phyloP scores from a whole-genome alignment of 1,140 invertebrate species.

The Ips typographus region DNA sequence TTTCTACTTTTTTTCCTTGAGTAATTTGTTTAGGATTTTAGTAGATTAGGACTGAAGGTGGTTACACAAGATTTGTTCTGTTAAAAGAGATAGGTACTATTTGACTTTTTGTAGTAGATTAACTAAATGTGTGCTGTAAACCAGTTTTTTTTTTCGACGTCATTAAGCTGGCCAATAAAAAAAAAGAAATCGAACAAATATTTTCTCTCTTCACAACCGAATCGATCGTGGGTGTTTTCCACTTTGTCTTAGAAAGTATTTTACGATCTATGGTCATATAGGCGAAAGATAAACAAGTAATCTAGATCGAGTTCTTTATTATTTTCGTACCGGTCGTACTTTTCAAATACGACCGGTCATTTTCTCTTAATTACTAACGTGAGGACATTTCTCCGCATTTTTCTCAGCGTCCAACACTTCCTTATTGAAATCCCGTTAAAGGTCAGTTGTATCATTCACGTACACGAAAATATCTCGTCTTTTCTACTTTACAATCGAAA shows the following conservation, averaged over 20 bases:
- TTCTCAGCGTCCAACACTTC: slow-evolving; percentile 1
- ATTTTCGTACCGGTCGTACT: slow-evolving; percentile 23
- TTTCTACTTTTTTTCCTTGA: too few species aligned
- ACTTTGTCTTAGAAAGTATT: slow-evolving; percentile 45
- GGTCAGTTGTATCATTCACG: too few species aligned
- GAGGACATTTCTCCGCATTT: not conserved
- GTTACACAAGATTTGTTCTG: too few species aligned
- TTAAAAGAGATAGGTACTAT: too few species aligned
- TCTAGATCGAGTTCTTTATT: slow-evolving; percentile 36
- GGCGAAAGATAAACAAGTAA: slow-evolving; percentile 24
- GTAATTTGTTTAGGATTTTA: too few species aligned
- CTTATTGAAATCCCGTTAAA: not conserved
- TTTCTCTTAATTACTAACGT: slow-evolving; percentile 34
- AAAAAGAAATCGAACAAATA: slow-evolving; percentile 24
- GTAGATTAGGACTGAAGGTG: too few species aligned
- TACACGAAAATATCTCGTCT: too few species aligned
- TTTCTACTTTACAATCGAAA: not conserved
- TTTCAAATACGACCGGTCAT: slow-evolving; percentile 21
- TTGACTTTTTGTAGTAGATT: too few species aligned
- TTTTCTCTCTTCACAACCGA: slow-evolving; percentile 21
- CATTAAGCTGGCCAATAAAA: not conserved
- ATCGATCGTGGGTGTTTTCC: slow-evolving; percentile 41
- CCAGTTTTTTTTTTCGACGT: too few species aligned
- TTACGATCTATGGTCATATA: slow-evolving; percentile 38
- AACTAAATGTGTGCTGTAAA: too few species aligned